These are phyloP conservation scores for Cryptus viduatorius DNA, from an alignment of 2,888 invertebrate genomes.

Conservation along the genomic window DNA sequence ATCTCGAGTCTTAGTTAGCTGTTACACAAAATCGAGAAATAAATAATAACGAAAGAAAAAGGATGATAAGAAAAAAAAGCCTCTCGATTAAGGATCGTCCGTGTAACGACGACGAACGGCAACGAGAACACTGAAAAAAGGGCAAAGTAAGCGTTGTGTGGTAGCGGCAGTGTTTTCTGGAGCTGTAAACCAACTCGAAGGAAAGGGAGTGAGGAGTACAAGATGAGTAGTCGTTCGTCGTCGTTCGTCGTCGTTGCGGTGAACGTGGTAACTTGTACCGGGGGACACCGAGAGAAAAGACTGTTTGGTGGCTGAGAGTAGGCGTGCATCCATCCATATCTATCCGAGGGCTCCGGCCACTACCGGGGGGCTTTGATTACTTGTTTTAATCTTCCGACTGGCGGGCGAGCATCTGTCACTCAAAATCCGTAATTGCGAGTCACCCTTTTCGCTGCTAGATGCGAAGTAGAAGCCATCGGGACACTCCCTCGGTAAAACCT, in stretches of 20 bases:
- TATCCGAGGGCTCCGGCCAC: constrained; percentile 77
- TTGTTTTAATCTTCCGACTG: constrained; percentile 85
- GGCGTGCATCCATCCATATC: constrained; percentile 83
- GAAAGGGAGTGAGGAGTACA: constrained; percentile 51
- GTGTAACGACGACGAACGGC: constrained; percentile 47
- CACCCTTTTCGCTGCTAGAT: constrained; percentile 74
- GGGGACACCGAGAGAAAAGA: constrained; percentile 59
- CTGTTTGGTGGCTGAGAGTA: constrained; percentile 62
- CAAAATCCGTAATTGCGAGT: constrained; percentile 84
- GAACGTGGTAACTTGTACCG: constrained; percentile 62
- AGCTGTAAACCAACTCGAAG: constrained; percentile 49
- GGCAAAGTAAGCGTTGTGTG: constrained; percentile 56
- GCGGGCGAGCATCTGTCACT: constrained; percentile 85
- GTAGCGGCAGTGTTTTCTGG: constrained; percentile 41
- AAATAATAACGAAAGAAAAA: constrained; percentile 37
- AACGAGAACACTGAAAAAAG: constrained; percentile 64
- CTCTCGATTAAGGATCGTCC: constrained; percentile 57
- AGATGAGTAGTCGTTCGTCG: constrained; percentile 65
- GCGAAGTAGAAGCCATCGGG: constrained; percentile 46
- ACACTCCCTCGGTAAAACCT: constrained; percentile 30
- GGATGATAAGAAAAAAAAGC: constrained; percentile 21
- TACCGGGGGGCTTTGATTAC: constrained; percentile 84
- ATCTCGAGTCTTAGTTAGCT: not conserved
- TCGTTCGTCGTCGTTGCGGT: constrained; percentile 61
- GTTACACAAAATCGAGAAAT: constrained; percentile 31